These are phyloP conservation scores for Heliconius aoede DNA, from an alignment of 2,888 invertebrate species.

Conservation along the genomic window DNA sequence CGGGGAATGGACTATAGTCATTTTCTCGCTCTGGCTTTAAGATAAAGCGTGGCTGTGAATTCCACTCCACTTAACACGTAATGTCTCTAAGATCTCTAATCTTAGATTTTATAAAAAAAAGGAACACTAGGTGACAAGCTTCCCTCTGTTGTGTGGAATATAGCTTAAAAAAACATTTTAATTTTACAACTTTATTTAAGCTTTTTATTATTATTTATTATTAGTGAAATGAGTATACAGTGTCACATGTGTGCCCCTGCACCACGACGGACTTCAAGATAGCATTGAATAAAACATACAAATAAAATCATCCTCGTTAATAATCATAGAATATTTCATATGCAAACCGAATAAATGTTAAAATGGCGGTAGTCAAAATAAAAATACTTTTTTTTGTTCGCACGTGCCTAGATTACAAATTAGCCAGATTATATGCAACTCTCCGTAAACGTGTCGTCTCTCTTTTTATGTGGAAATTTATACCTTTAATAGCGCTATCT, in stretches of 20 bases:
- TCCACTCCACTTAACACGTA: too few relatives aligned
- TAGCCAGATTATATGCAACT: constrained; percentile 70
- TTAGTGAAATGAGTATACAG: neutral
- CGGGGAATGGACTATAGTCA: too few relatives aligned
- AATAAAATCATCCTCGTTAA: neutral
- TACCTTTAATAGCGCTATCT: constrained; percentile 53
- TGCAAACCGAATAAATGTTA: constrained; percentile 27
- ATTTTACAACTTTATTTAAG: too few relatives aligned
- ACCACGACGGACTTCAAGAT: neutral
- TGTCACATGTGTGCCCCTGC: too few relatives aligned
- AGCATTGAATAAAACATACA: neutral
- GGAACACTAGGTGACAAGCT: too few relatives aligned
- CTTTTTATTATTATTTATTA: too few relatives aligned
- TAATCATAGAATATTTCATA: neutral
- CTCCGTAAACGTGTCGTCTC: constrained; percentile 56
- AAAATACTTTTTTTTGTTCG: constrained; percentile 58
- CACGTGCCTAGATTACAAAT: constrained; percentile 74
- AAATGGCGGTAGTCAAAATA: constrained; percentile 39
- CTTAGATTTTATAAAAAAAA: too few relatives aligned
- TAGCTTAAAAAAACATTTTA: too few relatives aligned
- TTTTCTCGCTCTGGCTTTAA: too few relatives aligned
- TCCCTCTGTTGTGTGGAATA: too few relatives aligned
- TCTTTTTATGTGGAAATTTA: constrained; percentile 50
- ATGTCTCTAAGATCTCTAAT: too few relatives aligned
- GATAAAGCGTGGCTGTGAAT: too few relatives aligned